Percentiles rank a stretch among this genome's conserved stretches.
Evolutionary conservation across 2,113 vertebrate species (phyloP).

Genomic region (Podarcis muralis): DNA sequence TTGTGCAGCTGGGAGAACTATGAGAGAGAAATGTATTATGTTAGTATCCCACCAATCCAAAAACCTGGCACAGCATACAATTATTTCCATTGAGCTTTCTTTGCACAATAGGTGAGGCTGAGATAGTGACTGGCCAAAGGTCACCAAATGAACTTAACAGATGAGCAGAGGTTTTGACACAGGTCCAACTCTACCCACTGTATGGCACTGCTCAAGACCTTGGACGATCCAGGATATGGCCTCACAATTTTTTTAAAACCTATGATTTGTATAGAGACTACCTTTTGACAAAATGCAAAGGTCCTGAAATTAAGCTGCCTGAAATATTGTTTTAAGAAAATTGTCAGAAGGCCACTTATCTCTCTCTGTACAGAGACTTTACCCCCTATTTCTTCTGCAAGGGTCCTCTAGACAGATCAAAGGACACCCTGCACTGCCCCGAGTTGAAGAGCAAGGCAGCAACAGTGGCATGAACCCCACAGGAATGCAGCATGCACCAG

Average conservation of each 20-base stretch:
- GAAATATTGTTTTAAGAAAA: neutral
- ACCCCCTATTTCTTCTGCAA: neutral
- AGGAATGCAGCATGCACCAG: slow-evolving; percentile 10
- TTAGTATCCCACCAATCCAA: neutral
- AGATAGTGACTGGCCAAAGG: neutral
- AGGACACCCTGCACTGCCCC: neutral
- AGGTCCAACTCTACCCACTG: neutral
- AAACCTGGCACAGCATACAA: too few species aligned
- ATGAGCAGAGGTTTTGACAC: neutral
- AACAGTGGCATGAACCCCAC: neutral
- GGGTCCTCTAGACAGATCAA: neutral
- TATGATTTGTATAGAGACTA: neutral
- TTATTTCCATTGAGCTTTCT: neutral
- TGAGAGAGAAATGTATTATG: neutral
- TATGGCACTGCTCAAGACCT: neutral
- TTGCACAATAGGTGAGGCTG: neutral
- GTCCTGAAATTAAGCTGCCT: neutral
- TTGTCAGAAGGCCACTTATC: neutral
- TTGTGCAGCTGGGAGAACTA: neutral
- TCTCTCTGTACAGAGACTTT: neutral
- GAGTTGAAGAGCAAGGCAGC: neutral
- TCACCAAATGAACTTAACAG: neutral
- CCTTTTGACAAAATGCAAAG: neutral
- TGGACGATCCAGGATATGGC: neutral
- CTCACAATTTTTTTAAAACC: neutral